phyloP scores from a whole-genome alignment of 2,888 invertebrate genomes.

The Halictus quadricinctus region DNA sequence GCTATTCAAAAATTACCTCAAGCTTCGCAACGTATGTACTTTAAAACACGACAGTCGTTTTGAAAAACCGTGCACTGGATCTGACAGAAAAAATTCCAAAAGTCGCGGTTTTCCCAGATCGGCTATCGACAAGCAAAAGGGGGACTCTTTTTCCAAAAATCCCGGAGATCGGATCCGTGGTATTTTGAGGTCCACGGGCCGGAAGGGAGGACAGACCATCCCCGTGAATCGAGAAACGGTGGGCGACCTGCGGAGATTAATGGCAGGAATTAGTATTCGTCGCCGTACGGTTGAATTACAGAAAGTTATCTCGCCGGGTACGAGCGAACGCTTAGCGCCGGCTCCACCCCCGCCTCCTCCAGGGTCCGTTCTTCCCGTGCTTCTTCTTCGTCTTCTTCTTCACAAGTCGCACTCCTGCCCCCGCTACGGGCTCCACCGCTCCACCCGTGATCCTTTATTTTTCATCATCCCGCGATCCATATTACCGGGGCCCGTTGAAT shows the following conservation, averaged over 20 bases:
- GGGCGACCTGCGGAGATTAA: slow-evolving; percentile 75
- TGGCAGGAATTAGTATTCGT: slow-evolving; percentile 81
- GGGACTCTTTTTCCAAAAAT: neutral
- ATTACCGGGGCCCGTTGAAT: slow-evolving; percentile 77
- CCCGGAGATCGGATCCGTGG: slow-evolving; percentile 17
- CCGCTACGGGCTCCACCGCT: slow-evolving; percentile 2
- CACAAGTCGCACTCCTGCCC: slow-evolving; percentile 40
- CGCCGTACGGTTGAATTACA: slow-evolving; percentile 80
- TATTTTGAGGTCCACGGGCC: slow-evolving; percentile 15
- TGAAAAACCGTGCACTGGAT: neutral
- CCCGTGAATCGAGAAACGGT: slow-evolving; percentile 56
- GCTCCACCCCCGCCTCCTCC: slow-evolving; percentile 55
- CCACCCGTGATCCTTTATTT: slow-evolving; percentile 11
- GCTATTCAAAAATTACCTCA: neutral
- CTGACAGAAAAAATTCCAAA: too few species aligned
- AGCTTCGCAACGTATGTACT: neutral
- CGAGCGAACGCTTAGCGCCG: slow-evolving; percentile 63
- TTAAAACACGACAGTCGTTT: neutral
- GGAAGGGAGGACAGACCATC: slow-evolving; percentile 22
- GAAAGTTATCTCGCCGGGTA: slow-evolving; percentile 76
- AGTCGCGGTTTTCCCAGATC: too few species aligned
- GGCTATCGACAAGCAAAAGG: neutral
- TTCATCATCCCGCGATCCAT: slow-evolving; percentile 74
- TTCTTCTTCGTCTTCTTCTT: slow-evolving; percentile 44
- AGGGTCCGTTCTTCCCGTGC: slow-evolving; percentile 40